Conservation (phyloP, 2,888 invertebrate genomes). For the Drosophila limbata region DNA sequence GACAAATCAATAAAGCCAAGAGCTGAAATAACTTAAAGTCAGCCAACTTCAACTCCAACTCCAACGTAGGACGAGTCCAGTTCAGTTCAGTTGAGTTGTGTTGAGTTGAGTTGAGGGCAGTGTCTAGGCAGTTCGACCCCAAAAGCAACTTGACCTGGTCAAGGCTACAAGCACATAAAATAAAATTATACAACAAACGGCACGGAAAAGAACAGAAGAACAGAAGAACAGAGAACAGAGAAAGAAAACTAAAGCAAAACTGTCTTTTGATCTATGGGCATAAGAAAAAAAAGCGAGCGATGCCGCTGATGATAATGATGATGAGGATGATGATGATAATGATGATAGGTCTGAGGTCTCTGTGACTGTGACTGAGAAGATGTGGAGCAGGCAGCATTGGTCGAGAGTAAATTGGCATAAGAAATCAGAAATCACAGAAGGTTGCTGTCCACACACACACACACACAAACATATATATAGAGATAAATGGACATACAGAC, state of each 20-base stretch:
- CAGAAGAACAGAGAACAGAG: too few species aligned
- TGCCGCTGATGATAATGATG: constrained; percentile 39
- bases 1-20: constrained; percentile 80
- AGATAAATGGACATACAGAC: constrained; percentile 74
- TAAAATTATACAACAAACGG: constrained; percentile 76
- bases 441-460: constrained; percentile 59
- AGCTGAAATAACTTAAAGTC: constrained; percentile 75
- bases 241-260: constrained; percentile 79
- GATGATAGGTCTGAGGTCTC: constrained; percentile 31
- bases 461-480: constrained; percentile 23
- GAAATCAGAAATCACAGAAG: constrained; percentile 83
- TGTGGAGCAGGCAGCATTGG: constrained; percentile 69
- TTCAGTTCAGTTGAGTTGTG: constrained; percentile 11
- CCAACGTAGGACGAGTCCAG: constrained; percentile 4
- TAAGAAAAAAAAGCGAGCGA: constrained; percentile 40
- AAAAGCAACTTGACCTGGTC: constrained; percentile 81
- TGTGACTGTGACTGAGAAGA: constrained; percentile 23
- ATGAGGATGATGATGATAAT: constrained; percentile 47
- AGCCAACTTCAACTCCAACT: constrained; percentile 20
- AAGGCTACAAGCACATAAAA: constrained; percentile 82
- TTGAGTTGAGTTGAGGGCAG: constrained; percentile 16
- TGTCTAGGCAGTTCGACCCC: constrained; percentile 67
- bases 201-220: constrained; percentile 11
- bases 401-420: constrained; percentile 79
- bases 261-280: constrained; percentile 80